These are phyloP conservation scores for Hormaphis cornu DNA, from an alignment of 1,140 invertebrate species.

Conservation along the genomic window DNA sequence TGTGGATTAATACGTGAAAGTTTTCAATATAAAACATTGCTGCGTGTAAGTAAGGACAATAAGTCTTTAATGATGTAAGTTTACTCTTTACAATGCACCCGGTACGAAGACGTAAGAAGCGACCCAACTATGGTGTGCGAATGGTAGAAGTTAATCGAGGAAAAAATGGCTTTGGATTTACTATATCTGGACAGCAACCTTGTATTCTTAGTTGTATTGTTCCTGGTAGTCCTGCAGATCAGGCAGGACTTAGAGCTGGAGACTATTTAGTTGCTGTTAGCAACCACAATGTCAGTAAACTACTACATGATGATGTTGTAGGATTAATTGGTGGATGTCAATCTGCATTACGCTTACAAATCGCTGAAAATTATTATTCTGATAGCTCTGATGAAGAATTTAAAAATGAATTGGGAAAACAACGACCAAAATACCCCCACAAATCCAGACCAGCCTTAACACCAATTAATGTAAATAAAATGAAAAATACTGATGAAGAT, in stretches of 20 bases:
- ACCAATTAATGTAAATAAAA: slow-evolving; percentile 27
- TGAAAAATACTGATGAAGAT: not conserved
- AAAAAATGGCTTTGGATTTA: slow-evolving; percentile 80
- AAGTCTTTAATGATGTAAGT: slow-evolving; percentile 6
- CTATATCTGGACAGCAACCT: slow-evolving; percentile 85
- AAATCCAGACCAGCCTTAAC: slow-evolving; percentile 38
- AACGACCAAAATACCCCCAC: slow-evolving; percentile 57
- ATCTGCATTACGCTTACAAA: slow-evolving; percentile 67
- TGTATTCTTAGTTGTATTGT: slow-evolving; percentile 84
- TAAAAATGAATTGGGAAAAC: slow-evolving; percentile 44
- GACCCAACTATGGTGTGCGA: slow-evolving; percentile 67
- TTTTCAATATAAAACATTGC: not conserved
- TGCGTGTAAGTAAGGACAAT: not conserved
- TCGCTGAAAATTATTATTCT: slow-evolving; percentile 78
- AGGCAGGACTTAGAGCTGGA: slow-evolving; percentile 75
- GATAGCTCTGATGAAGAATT: slow-evolving; percentile 73
- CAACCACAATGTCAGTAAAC: slow-evolving; percentile 74
- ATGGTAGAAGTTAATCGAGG: slow-evolving; percentile 77
- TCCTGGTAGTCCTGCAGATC: slow-evolving; percentile 69
- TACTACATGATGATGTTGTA: slow-evolving; percentile 86
- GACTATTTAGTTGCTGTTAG: slow-evolving; percentile 88
- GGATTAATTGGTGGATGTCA: slow-evolving; percentile 75
- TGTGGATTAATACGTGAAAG: not conserved
- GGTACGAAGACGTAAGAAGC: slow-evolving; percentile 65
- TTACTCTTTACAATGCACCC: slow-evolving; percentile 50